These are phyloP conservation scores for Amphilophus citrinellus DNA, from an alignment of 2,113 vertebrate genomes.

Conservation along the genomic window DNA sequence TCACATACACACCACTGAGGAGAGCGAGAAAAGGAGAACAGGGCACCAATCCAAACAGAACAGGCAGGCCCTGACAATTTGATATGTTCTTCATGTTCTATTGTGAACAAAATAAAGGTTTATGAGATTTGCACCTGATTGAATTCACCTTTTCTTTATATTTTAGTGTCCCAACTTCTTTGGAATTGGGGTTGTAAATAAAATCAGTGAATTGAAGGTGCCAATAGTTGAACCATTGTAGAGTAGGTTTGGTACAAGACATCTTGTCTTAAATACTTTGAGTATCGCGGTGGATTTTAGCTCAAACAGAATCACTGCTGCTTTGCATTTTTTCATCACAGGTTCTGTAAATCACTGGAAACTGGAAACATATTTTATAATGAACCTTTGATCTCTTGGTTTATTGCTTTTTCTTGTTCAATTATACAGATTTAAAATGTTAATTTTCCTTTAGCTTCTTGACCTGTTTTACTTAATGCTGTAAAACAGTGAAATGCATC, in stretches of 20 bases:
- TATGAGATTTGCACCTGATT: not conserved
- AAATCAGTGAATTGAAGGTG: not conserved
- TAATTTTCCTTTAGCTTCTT: rapidly evolving
- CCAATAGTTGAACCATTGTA: rapidly evolving
- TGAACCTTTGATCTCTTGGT: not conserved
- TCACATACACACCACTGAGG: too few species aligned
- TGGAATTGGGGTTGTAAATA: rapidly evolving
- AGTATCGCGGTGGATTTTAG: not conserved
- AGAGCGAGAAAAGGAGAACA: too few species aligned
- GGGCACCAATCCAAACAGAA: too few species aligned
- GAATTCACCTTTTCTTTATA: too few species aligned
- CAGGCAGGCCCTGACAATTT: too few species aligned
- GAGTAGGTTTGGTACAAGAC: too few species aligned
- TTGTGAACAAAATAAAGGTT: not conserved
- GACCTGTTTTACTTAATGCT: not conserved
- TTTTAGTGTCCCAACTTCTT: too few species aligned
- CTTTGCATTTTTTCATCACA: not conserved
- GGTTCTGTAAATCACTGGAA: not conserved
- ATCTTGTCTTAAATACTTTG: too few species aligned
- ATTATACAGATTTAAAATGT: not conserved
- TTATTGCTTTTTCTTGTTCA: not conserved
- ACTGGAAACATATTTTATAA: not conserved
- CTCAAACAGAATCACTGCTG: rapidly evolving
- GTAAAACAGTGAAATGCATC: not conserved
- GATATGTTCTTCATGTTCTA: not conserved